A percentile compares a stretch with the other conserved stretches of the same genome.
These are phyloP conservation scores for Chiridota heheva DNA, from an alignment of 35 echinoderm and acorn worm genomes.

Conservation along the genomic window DNA sequence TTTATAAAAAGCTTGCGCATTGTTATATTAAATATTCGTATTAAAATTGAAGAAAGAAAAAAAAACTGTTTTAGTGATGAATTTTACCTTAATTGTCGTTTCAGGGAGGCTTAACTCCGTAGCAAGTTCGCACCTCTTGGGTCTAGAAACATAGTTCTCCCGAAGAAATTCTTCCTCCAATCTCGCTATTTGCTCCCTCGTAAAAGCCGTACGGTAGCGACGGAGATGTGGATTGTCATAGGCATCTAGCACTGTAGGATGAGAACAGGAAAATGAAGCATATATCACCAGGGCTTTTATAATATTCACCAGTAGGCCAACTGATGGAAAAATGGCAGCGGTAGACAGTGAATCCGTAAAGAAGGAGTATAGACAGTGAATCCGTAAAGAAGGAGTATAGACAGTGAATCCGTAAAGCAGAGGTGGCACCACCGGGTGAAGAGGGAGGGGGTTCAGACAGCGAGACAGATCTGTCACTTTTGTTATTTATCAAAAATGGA, in stretches of 20 bases:
- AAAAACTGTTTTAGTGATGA: too few species aligned
- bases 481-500: too few species aligned
- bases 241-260: conserved; percentile 21
- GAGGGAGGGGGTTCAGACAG: too few species aligned
- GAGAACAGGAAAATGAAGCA: too few species aligned
- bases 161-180: conserved; percentile 93
- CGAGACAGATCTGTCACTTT: too few species aligned
- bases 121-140: conserved; percentile 86
- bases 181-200: conserved; percentile 80
- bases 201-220: conserved; percentile 92
- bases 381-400: background rate
- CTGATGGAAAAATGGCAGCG: background rate
- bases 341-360: background rate
- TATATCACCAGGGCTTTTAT: too few species aligned
- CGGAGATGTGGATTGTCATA: conserved; percentile 60
- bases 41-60: too few species aligned
- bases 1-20: too few species aligned
- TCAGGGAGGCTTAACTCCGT: conserved; percentile 87
- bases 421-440: too few species aligned
- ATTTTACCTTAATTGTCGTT: conserved; percentile 94
- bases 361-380: background rate
- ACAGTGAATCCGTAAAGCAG: background rate
- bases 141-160: conserved; percentile 97
- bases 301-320: background rate
- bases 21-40: too few species aligned